Base-by-base conservation (phyloP, 2,113 vertebrate species). In the Saimiri boliviensis region DNA sequence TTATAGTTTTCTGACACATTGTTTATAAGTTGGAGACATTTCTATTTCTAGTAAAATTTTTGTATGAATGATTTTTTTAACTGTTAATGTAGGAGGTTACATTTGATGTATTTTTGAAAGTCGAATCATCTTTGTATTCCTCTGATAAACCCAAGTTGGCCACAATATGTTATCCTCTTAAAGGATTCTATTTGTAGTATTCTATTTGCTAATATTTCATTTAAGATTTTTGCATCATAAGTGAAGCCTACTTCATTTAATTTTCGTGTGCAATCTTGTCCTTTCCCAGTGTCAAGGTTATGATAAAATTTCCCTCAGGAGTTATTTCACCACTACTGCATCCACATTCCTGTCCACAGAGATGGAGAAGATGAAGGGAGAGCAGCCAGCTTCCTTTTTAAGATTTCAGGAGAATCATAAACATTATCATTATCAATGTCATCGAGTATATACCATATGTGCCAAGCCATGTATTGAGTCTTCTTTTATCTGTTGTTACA, bases 161-260 rank as follows among this genome's bases (percentile, higher is more conserved):
- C 49, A 45, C 45, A 17, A 19, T n/a, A 37, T 12, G 30, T 58
- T 86, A 54, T 23, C n/a, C 68, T 88, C 80, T 81, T 37, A n/a
- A n/a, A n/a, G n/a, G n/a, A n/a, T n/a, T n/a, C n/a, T n/a, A n/a
- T n/a, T n/a, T n/a, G n/a, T n/a, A n/a, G n/a, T n/a, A 58, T 84
- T 94, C 25, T 35, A 32, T 81, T 88, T 81, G 66, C 32, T 88
- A 49, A 35, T 73, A 40, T 73, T 56, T 77, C 68, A 56, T 17
- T 68, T 63, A 77, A 77, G 30, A 79, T 37, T 21, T 77, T 93
- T 71, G 12, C 19, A 40, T 82, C 85, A 73, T 54, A 88, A 88
- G 17, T 60, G 35, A 82, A 73, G 58, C 5, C 49, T 7, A 47
- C 25, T 77, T 42, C 54, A 10, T 47, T 60, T 84, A 83, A 58